Base-by-base conservation (phyloP, 2,888 invertebrate genomes). In the Synanthedon formicaeformis region DNA sequence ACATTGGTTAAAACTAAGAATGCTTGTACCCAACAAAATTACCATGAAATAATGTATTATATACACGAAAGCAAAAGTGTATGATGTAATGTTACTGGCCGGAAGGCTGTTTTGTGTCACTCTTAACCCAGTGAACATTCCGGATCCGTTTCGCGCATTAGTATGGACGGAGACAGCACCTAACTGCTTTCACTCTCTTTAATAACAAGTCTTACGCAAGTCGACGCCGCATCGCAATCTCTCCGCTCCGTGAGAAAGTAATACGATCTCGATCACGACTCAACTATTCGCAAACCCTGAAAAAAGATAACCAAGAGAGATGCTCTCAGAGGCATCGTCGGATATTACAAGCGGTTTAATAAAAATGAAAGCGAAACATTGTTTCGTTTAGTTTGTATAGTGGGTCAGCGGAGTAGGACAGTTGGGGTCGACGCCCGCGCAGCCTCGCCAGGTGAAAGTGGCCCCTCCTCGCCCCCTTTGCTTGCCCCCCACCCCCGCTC, bases 391-490 rank as follows among this genome's bases (percentile, higher is more conserved):
- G 75, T 73, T 69, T 65, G 23, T 23, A 71, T 75, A 79, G 78
- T 87, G 67, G 87, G 87, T 86, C 81, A 87, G 73, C 82, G 80
- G 86, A 87, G 87, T 83, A 87, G 86, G 85, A 65, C 86, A 82
- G 57, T 64, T 71, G 78, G 83, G 86, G 83, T 86, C 86, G 84
- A 73, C 81, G 85, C 72, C 82, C 86, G 86, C 85, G 85, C 85
- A 86, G 83, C 86, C 86, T 86, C 85, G 86, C 69, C 66, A 69
- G 73, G 86, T 81, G 85, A 86, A 85, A 86, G 86, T 86, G 83
- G 71, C 78, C 80, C 81, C 76, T 78, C 71, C 65, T 67, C 67
- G 64, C 65, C 73, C 69, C 67, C 57, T 56, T 34, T 10, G 34
- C 2, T 10, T 34, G 23, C 34, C 34, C 34, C 34, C 2, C 34